Evolutionary conservation across 1,140 invertebrate genomes (phyloP).

Genomic region (Hylyphantes graminicola): DNA sequence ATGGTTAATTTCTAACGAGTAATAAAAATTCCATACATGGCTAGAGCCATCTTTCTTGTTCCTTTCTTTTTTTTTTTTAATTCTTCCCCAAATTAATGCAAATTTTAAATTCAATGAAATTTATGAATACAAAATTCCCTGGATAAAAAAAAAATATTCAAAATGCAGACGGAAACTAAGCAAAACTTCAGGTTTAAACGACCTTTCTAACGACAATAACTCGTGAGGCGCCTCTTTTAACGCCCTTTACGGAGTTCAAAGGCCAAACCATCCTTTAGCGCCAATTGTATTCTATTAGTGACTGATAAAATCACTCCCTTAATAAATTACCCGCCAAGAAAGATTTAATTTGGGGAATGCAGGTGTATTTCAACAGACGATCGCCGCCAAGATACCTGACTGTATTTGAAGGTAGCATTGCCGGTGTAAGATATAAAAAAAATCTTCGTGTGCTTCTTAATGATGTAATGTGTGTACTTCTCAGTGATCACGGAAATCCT

Average conservation of each 20-base stretch:
- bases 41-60: too few relatives aligned
- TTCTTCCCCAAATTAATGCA: too few relatives aligned
- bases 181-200: background rate
- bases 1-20: too few relatives aligned
- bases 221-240: background rate
- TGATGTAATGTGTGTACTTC: background rate
- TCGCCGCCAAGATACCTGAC: background rate
- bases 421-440: conserved; percentile 4
- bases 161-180: background rate
- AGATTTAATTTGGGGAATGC: conserved; percentile 1
- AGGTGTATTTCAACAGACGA: conserved; percentile 13
- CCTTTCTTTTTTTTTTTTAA: too few relatives aligned
- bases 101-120: background rate
- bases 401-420: background rate
- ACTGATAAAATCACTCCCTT: background rate
- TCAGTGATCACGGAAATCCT: background rate
- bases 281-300: background rate
- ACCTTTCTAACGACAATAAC: background rate
- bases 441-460: background rate
- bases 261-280: background rate
- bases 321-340: background rate
- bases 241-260: conserved; percentile 7
- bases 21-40: too few relatives aligned
- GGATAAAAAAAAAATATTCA: background rate
- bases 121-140: background rate